Percentiles rank a stretch among this genome's conserved stretches.
Conservation (phyloP, 2,797 vertebrate genomes). For the Nyctalus aviator region DNA sequence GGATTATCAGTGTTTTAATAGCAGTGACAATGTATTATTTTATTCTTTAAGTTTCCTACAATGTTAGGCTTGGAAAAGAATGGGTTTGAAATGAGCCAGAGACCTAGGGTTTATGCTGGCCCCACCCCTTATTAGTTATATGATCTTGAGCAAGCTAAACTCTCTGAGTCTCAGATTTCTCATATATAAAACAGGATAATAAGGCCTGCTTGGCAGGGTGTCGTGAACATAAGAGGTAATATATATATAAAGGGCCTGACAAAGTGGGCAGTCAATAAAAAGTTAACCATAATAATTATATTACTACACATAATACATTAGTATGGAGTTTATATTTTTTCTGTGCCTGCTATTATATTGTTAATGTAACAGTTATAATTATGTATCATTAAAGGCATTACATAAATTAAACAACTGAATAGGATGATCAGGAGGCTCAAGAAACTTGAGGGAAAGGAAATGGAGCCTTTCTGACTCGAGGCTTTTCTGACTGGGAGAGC, state of each 20-base stretch:
- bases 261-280: slow-evolving; percentile 52
- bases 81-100: not conserved
- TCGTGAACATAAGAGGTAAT: slow-evolving; percentile 25
- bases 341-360: not conserved
- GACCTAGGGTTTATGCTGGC: not conserved
- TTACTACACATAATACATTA: slow-evolving; percentile 38
- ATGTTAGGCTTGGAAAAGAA: not conserved
- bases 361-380: slow-evolving; percentile 4
- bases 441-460: not conserved
- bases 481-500: not conserved
- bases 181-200: slow-evolving; percentile 12
- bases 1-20: slow-evolving; percentile 2
- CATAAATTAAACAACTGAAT: not conserved
- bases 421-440: not conserved
- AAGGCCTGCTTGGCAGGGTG: slow-evolving; percentile 8
- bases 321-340: slow-evolving; percentile 17
- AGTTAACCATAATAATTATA: slow-evolving; percentile 40
- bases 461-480: not conserved
- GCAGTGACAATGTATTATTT: not conserved
- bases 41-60: slow-evolving; percentile 22
- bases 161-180: slow-evolving; percentile 52
- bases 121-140: not conserved
- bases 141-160: slow-evolving; percentile 1
- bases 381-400: slow-evolving; percentile 11
- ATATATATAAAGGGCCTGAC: slow-evolving; percentile 13